phyloP scores from a whole-genome alignment of 2,888 invertebrate species.

The Drosophila subsilvestris region DNA sequence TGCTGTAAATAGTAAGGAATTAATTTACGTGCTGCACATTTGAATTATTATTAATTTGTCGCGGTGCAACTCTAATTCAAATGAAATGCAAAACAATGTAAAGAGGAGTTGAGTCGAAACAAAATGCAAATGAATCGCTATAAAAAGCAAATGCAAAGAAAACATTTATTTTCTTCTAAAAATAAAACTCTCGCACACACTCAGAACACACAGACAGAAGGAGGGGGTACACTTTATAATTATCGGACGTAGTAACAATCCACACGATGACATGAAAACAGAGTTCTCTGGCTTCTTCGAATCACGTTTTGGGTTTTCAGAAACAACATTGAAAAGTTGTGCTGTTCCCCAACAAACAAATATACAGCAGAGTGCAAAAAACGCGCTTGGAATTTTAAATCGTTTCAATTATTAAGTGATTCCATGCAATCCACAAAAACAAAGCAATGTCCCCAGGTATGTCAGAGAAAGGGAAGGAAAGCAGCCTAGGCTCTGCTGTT shows the following conservation, averaged over 20 bases:
- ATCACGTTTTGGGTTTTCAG: constrained; percentile 22
- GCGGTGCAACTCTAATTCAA: constrained; percentile 38
- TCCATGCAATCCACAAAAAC: constrained; percentile 34
- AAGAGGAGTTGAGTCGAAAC: constrained; percentile 30
- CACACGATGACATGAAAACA: constrained; percentile 37
- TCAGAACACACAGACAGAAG: constrained; percentile 18
- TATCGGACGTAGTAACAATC: constrained; percentile 55
- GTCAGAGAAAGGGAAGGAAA: constrained; percentile 11
- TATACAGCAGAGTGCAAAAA: constrained; percentile 53
- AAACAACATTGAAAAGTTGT: constrained; percentile 18
- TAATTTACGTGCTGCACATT: constrained; percentile 56
- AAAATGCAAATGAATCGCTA: constrained; percentile 52
- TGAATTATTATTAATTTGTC: constrained; percentile 34
- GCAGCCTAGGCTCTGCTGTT: too few species aligned
- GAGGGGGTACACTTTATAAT: constrained; percentile 55
- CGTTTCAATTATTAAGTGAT: constrained; percentile 62
- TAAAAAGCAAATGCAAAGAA: constrained; percentile 63
- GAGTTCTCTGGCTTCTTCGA: constrained; percentile 13
- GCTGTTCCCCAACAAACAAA: constrained; percentile 16
- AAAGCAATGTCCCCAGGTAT: constrained; percentile 16
- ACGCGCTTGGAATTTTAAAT: constrained; percentile 68
- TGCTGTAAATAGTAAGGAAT: constrained; percentile 10
- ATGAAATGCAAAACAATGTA: constrained; percentile 42
- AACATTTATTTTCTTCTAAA: constrained; percentile 54
- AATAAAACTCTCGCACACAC: constrained; percentile 50